Conservation (phyloP, 2,888 invertebrate species). For the Drosophila pseudotakahashii region DNA sequence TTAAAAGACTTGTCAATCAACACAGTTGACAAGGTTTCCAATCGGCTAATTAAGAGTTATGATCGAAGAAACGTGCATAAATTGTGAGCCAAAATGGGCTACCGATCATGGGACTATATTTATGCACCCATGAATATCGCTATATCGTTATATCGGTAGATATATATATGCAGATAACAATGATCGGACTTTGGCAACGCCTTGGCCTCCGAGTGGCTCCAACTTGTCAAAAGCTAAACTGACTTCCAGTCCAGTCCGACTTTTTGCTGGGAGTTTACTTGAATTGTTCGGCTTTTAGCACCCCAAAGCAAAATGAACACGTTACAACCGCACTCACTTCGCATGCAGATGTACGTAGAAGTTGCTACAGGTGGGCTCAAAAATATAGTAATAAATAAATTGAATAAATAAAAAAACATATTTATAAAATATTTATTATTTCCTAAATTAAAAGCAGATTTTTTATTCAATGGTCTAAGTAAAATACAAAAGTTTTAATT, state of each 20-base stretch:
- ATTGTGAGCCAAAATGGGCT: conserved; percentile 56
- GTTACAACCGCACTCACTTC: conserved; percentile 49
- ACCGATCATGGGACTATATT: conserved; percentile 48
- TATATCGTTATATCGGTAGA: conserved; percentile 1
- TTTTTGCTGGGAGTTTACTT: conserved; percentile 37
- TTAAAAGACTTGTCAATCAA: conserved; percentile 79
- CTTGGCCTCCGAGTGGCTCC: conserved; percentile 60
- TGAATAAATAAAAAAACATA: not conserved
- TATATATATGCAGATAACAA: conserved; percentile 25
- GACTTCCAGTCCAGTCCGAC: conserved; percentile 33
- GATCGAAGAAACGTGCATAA: conserved; percentile 73
- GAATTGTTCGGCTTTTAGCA: conserved; percentile 64
- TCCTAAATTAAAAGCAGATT: not conserved
- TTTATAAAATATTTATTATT: too few relatives aligned
- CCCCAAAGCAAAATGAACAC: conserved; percentile 77
- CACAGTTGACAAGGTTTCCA: conserved; percentile 75
- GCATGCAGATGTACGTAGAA: conserved; percentile 26
- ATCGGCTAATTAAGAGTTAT: conserved; percentile 78
- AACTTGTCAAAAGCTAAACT: conserved; percentile 74
- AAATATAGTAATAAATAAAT: not conserved
- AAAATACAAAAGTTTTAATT: too few relatives aligned
- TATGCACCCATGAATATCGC: conserved; percentile 38
- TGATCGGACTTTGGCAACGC: conserved; percentile 53
- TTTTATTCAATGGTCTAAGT: too few relatives aligned
- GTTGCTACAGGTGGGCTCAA: conserved; percentile 5